Base-by-base conservation (phyloP, 2,113 vertebrate species). In the Muntiacus reevesi region DNA sequence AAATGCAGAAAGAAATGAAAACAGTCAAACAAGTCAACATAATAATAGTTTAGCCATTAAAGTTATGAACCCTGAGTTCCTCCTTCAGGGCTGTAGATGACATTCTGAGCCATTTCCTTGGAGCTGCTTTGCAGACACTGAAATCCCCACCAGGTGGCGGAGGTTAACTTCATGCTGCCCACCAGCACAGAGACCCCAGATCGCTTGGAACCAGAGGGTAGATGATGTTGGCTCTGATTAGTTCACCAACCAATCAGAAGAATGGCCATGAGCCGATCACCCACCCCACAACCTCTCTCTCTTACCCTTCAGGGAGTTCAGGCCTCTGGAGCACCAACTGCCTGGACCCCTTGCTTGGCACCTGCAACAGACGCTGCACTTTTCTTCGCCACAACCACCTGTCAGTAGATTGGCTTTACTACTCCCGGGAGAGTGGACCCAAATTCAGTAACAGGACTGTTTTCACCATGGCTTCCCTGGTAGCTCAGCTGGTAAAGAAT, bases 341-440 rank as follows among this genome's bases (percentile, higher is more conserved):
- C 45, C 28, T 19, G 76, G 76, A 79, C 45, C 10, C 27, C 45
- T 19, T 19, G 28, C 76, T 50, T 19, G 28, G 45, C 4, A 1
- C 2, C 45, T 21, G 28, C 9, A 6, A 11, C 0, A 33, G 17
- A 6, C 1, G 9, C 28, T 81, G 16, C 9, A 0, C 28, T 21
- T 21, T 2, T 3, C 78, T 12, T 33, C 16, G 0, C 16, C 16
- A 50, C 5, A 5, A 33, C 78, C 5, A 0, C 4, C 2, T 5
- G 28, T 12, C 45, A 6, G 28, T 2, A 21, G 45, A 50, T 0
- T 21, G 45, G 28, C 78, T 52, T 47, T 6, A 11, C 78, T 1
- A 0, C 8, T 3, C 47, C 4, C 0, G 1, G 45, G 10, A 12
- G 78, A 52, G 78, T 1, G 30, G 45, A 10, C 78, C 78, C 28